Base-by-base conservation (phyloP, 1,140 invertebrate genomes). In the Drosophila baimaii region DNA sequence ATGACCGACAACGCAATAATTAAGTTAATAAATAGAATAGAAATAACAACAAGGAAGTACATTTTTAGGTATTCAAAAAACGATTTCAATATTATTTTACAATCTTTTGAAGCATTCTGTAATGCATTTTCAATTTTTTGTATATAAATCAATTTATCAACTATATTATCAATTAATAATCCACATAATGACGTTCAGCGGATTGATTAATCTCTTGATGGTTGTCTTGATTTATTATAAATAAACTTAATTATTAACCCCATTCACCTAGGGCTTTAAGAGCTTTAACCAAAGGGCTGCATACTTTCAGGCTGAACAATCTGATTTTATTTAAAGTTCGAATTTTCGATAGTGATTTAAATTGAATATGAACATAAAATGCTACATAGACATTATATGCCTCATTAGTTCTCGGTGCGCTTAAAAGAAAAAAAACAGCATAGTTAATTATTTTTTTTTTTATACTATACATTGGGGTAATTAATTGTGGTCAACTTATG, bases 401-500 rank as follows among this genome's bases (percentile, higher is more conserved):
- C 68, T 71, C 68, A 71, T 71, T 71, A 71, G 68, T 57, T 71
- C 41, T 17, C 25, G 13, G 39, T 33, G 49, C 57, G 49, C 55
- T 54, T 75, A 75, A 73, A 72, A 59, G n/a, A n/a, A 52, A 52
- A 64, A 54, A 15, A 19, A 25, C 17, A 37, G 19, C 56, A 21
- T 59, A 73, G 70, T 72, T 73, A 61, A 73, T 73, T 76, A 76
- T 76, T 74, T 52, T 66, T 74, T 52, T 66, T 58, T 74, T 21
- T 46, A 19, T 65, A 37, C 49, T 52, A 49, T 33, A 47, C 19
- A 47, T 54, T 41, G 43, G 44, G 61, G 54, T 58, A 76, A 76
- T 76, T 76, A 76, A 76, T 76, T 76, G 52, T 76, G 61, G 71
- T 35, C 44, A 75, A 75, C 71, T 76, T 76, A 65, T 63, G 71